These are phyloP conservation scores for Siniperca knerii DNA, from an alignment of 2,113 vertebrate genomes.

Conservation along the genomic window DNA sequence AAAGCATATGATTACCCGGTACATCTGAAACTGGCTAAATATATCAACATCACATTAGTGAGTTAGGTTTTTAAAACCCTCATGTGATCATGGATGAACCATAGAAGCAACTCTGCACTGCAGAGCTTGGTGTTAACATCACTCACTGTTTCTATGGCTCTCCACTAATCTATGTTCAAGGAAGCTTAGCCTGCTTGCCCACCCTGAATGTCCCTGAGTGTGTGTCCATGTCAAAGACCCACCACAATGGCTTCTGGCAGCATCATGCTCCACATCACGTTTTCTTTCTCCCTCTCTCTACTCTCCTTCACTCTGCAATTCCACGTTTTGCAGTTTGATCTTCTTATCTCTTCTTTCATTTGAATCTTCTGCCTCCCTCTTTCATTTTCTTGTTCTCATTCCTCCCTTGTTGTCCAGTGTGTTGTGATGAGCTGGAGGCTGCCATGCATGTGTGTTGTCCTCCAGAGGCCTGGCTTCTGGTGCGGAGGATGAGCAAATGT, in stretches of 20 bases:
- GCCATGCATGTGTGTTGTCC: conserved; percentile 42
- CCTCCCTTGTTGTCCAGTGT: conserved; percentile 32
- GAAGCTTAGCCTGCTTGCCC: conserved; percentile 45
- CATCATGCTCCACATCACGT: conserved; percentile 21
- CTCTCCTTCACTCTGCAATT: conserved; percentile 29
- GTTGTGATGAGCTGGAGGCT: conserved; percentile 37
- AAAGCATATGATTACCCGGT: conserved; percentile 30
- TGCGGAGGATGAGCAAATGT: conserved; percentile 73
- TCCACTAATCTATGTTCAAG: conserved; percentile 62
- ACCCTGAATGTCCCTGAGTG: conserved; percentile 50
- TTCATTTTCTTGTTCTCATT: conserved; percentile 25
- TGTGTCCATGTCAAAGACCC: conserved; percentile 52
- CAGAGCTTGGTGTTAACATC: conserved; percentile 33
- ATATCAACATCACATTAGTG: conserved; percentile 39
- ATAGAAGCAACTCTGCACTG: not conserved
- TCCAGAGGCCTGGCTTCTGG: conserved; percentile 58
- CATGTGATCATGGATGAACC: not conserved
- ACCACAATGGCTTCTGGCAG: conserved; percentile 39
- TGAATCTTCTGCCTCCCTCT: conserved; percentile 22
- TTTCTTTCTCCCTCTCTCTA: conserved; percentile 9
- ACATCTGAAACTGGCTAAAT: conserved; percentile 44
- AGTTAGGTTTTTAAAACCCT: conserved; percentile 32
- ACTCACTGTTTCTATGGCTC: conserved; percentile 20
- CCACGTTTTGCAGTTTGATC: conserved; percentile 53
- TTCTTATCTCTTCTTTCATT: conserved; percentile 40